These are phyloP conservation scores for Cheumatopsyche charites DNA, from an alignment of 1,140 invertebrate species.

Conservation along the genomic window DNA sequence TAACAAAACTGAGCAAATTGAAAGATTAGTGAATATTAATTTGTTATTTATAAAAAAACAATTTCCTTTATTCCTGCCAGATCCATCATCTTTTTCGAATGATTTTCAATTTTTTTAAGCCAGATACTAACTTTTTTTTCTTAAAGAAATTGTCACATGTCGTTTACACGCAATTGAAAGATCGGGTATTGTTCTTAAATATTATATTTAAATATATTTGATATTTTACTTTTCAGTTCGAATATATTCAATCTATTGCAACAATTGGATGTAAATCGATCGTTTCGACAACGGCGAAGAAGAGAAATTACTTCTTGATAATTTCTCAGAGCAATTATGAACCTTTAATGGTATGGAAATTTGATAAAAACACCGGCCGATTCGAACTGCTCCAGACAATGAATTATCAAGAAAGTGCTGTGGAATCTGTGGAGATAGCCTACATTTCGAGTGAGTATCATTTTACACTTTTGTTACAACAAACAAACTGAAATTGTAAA, in stretches of 20 bases:
- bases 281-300: neutral
- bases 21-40: too few species aligned
- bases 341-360: conserved; percentile 25
- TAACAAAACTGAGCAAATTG: too few species aligned
- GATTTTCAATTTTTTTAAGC: too few species aligned
- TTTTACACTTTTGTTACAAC: neutral
- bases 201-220: too few species aligned
- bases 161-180: too few species aligned
- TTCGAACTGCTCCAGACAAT: conserved; percentile 29
- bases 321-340: conserved; percentile 22
- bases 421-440: conserved; percentile 18
- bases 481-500: neutral
- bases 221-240: conserved; percentile 39
- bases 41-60: too few species aligned
- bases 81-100: too few species aligned
- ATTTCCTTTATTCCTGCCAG: too few species aligned
- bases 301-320: conserved; percentile 18
- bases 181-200: too few species aligned
- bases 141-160: too few species aligned
- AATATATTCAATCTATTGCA: conserved; percentile 29
- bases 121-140: too few species aligned
- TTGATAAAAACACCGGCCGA: neutral
- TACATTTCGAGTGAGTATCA: conserved; percentile 36
- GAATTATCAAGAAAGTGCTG: conserved; percentile 2
- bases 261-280: conserved; percentile 25